Evolutionary conservation across 2,888 invertebrate genomes (phyloP).

Genomic region (Craniophora ligustri): DNA sequence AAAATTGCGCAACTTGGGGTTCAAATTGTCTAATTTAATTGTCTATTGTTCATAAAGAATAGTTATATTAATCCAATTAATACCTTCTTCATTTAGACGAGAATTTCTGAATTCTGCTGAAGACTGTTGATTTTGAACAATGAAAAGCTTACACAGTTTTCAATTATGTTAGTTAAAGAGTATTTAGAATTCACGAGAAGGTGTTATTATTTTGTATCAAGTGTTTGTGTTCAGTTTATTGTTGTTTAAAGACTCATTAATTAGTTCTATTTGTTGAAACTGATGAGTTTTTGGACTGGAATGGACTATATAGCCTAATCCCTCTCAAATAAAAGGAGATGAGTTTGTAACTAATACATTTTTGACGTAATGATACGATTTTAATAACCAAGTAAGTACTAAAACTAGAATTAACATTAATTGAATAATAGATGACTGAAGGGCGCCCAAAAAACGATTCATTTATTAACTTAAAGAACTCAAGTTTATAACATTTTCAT

Average conservation of each 20-base stretch:
- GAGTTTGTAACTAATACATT: too few relatives aligned
- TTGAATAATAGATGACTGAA: too few relatives aligned
- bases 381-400: too few relatives aligned
- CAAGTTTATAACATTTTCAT: too few relatives aligned
- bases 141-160: constrained; percentile 15
- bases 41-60: not conserved
- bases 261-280: too few relatives aligned
- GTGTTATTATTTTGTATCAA: constrained; percentile 1
- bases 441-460: too few relatives aligned
- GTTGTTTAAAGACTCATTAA: not conserved
- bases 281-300: too few relatives aligned
- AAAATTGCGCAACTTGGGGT: not conserved
- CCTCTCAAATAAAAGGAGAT: too few relatives aligned
- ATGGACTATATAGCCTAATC: too few relatives aligned
- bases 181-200: constrained; percentile 5
- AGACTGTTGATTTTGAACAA: constrained; percentile 14
- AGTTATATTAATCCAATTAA: not conserved
- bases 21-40: not conserved
- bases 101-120: not conserved
- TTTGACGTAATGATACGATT: too few relatives aligned
- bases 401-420: too few relatives aligned
- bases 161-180: constrained; percentile 9
- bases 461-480: too few relatives aligned
- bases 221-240: not conserved
- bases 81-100: not conserved